These are phyloP conservation scores for Drosophila lacicola DNA, from an alignment of 2,888 invertebrate genomes.

Conservation along the genomic window DNA sequence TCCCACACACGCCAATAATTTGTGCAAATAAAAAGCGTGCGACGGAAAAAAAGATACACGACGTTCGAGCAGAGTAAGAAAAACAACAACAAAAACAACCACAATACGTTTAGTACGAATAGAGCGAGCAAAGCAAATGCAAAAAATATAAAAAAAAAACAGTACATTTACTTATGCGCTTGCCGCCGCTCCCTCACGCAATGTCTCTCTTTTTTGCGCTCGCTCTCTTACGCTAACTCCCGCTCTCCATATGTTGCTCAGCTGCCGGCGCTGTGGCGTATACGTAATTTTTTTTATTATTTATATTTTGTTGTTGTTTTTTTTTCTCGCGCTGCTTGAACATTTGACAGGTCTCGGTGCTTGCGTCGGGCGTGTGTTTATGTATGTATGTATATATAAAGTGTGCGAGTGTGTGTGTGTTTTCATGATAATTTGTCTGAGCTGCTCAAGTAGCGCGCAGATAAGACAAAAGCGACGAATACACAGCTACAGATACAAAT, in stretches of 20 bases:
- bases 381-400: slow-evolving; percentile 5
- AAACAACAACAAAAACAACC: neutral
- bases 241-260: slow-evolving; percentile 10
- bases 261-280: slow-evolving; percentile 27
- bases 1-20: slow-evolving; percentile 20
- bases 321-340: slow-evolving; percentile 23
- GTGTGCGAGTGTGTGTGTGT: slow-evolving; percentile 1
- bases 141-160: neutral
- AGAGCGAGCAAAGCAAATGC: slow-evolving; percentile 26
- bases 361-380: neutral
- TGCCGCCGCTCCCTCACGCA: neutral
- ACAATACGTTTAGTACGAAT: slow-evolving; percentile 1
- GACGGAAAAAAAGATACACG: slow-evolving; percentile 1
- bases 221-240: neutral
- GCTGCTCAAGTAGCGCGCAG: slow-evolving; percentile 36
- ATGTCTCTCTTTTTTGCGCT: neutral
- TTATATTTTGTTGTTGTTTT: slow-evolving; percentile 7
- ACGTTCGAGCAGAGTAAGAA: neutral
- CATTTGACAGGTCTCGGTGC: slow-evolving; percentile 22
- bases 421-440: slow-evolving; percentile 19
- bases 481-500: neutral
- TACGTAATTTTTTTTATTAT: slow-evolving; percentile 35
- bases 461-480: slow-evolving; percentile 36
- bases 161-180: slow-evolving; percentile 1
- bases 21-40: slow-evolving; percentile 31